Percentiles rank a stretch among this genome's conserved stretches.
These are phyloP conservation scores for Eilema griseolum DNA, from an alignment of 2,888 invertebrate genomes.

Conservation along the genomic window DNA sequence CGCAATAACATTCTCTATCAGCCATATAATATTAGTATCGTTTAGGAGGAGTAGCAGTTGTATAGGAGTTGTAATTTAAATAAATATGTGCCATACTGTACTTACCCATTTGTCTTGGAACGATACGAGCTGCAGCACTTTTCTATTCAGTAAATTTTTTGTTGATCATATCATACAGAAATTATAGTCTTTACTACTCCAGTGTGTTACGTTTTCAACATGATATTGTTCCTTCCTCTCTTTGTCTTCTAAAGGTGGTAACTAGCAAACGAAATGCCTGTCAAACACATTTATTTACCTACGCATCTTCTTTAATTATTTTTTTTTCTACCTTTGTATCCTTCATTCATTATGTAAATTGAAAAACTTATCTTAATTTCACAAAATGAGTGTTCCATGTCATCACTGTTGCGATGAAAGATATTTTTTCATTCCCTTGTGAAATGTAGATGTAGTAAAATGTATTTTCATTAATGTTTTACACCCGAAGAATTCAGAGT, in stretches of 20 bases:
- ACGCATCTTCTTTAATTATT: not conserved
- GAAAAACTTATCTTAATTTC: slow-evolving; percentile 5
- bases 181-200: not conserved
- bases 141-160: not conserved
- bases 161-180: not conserved
- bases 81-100: not conserved
- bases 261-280: not conserved
- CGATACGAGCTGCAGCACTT: not conserved
- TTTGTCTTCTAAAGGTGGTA: not conserved
- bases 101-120: not conserved
- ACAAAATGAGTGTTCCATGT: slow-evolving; percentile 10
- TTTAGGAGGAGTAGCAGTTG: no score
- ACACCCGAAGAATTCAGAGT: slow-evolving; percentile 1
- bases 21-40: no score
- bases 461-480: slow-evolving; percentile 13
- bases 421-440: slow-evolving; percentile 5
- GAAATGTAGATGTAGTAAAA: not conserved
- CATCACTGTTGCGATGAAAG: not conserved
- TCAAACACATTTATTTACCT: not conserved
- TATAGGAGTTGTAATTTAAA: not conserved
- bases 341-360: not conserved
- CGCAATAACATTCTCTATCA: not conserved
- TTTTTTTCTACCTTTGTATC: not conserved
- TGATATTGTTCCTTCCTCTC: not conserved
- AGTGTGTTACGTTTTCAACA: not conserved